phyloP scores from a whole-genome alignment of 2,888 invertebrate species.

The Trichogramma dendrolimi region DNA sequence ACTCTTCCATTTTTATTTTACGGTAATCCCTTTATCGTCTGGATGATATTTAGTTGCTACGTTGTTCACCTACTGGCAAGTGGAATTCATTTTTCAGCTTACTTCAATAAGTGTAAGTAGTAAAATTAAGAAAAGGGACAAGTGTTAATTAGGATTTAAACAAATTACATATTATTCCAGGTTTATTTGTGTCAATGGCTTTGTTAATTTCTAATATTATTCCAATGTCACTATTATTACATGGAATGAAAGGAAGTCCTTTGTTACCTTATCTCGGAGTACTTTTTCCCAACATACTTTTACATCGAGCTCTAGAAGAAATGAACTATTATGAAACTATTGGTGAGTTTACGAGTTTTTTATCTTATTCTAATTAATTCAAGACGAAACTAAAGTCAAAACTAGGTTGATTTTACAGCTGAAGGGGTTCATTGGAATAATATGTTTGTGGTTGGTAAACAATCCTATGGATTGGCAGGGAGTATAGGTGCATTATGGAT shows the following conservation, averaged over 20 bases:
- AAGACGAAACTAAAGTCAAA: not conserved
- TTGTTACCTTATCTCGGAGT: constrained; percentile 39
- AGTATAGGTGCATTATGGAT: constrained; percentile 64
- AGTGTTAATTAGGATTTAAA: not conserved
- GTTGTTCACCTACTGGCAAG: constrained; percentile 14
- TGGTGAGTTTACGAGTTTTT: constrained; percentile 32
- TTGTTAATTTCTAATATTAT: constrained; percentile 15
- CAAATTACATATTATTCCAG: constrained; percentile 11
- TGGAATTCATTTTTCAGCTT: constrained; percentile 23
- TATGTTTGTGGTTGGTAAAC: constrained; percentile 39
- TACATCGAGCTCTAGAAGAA: constrained; percentile 41
- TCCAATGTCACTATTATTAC: constrained; percentile 6
- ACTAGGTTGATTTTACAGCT: constrained; percentile 37
- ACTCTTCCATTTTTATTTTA: constrained; percentile 12
- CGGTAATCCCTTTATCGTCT: constrained; percentile 23
- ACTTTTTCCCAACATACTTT: constrained; percentile 41
- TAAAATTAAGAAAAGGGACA: not conserved
- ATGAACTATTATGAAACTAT: constrained; percentile 40
- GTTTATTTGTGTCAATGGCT: constrained; percentile 13
- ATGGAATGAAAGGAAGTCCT: constrained; percentile 1
- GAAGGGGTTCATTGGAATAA: constrained; percentile 50
- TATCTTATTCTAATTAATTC: not conserved
- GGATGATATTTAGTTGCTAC: constrained; percentile 12
- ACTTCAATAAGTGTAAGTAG: constrained; percentile 21
- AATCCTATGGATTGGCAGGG: constrained; percentile 24